Evolutionary conservation across 1,140 invertebrate species (phyloP).

Genomic region (Anastrepha obliqua): DNA sequence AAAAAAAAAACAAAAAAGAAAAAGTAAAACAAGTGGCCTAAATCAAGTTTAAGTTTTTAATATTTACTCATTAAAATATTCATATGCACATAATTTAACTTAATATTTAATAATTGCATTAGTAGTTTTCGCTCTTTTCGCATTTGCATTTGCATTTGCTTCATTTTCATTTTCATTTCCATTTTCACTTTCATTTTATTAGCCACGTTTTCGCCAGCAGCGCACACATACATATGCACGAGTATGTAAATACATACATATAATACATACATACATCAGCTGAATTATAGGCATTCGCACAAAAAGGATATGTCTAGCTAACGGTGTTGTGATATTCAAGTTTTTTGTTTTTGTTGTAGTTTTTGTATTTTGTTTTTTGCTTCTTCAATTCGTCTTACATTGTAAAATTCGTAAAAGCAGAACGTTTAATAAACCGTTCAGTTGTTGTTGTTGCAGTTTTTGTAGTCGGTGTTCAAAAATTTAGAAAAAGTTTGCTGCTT

Average conservation of each 20-base stretch:
- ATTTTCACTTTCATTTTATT: neutral
- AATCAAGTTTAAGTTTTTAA: slow-evolving; percentile 5
- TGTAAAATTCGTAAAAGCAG: slow-evolving; percentile 51
- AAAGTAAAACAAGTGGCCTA: neutral
- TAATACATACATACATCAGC: neutral
- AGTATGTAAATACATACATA: neutral
- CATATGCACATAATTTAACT: slow-evolving; percentile 49
- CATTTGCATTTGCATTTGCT: neutral
- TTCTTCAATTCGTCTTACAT: slow-evolving; percentile 52
- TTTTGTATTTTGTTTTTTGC: neutral
- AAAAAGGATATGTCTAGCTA: slow-evolving; percentile 56
- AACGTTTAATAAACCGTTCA: neutral
- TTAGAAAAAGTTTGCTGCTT: slow-evolving; percentile 5
- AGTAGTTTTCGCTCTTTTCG: slow-evolving; percentile 14
- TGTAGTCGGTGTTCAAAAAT: slow-evolving; percentile 34
- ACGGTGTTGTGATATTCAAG: slow-evolving; percentile 58
- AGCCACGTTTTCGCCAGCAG: neutral
- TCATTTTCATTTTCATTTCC: neutral
- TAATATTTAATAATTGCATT: slow-evolving; percentile 56
- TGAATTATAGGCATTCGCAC: slow-evolving; percentile 22
- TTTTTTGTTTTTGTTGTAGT: slow-evolving; percentile 49
- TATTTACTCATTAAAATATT: neutral
- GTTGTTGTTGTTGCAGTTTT: neutral
- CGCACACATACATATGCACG: too few relatives aligned
- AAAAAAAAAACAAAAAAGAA: neutral